Evolutionary conservation across 2,113 vertebrate genomes (phyloP).

Genomic region (Coreoperca whiteheadi): DNA sequence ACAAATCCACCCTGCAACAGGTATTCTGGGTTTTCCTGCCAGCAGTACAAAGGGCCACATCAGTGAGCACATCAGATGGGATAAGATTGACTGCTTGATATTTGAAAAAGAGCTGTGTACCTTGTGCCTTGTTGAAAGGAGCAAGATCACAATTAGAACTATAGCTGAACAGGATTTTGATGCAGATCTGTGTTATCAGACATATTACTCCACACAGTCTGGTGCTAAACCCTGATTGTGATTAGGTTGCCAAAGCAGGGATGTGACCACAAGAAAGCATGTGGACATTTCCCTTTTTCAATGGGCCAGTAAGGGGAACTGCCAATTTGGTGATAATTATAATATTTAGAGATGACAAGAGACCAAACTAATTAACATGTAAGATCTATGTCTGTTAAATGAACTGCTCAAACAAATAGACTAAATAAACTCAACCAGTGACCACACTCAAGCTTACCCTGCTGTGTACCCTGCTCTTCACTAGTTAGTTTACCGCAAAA

Average conservation of each 20-base stretch:
- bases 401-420: constrained; percentile 72
- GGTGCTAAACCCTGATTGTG: constrained; percentile 26
- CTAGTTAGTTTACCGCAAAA: background rate
- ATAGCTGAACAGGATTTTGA: background rate
- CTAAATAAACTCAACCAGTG: constrained; percentile 44
- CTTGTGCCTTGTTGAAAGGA: constrained; percentile 3
- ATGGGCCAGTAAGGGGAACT: constrained; percentile 52
- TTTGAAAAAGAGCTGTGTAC: no score
- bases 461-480: constrained; percentile 20
- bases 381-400: constrained; percentile 76
- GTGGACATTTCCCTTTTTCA: constrained; percentile 40
- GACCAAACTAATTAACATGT: constrained; percentile 74
- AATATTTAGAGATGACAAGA: constrained; percentile 73
- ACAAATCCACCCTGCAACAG: constrained; percentile 27
- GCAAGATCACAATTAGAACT: constrained; percentile 2
- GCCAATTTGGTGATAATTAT: constrained; percentile 79
- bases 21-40: constrained; percentile 10
- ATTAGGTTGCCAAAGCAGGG: constrained; percentile 24
- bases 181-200: constrained; percentile 4
- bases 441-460: constrained; percentile 28
- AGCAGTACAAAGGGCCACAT: background rate
- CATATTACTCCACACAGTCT: constrained; percentile 2
- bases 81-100: background rate
- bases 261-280: constrained; percentile 21
- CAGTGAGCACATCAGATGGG: background rate